Base-by-base conservation (phyloP, 1,140 invertebrate species). In the Glossosoma conforme region DNA sequence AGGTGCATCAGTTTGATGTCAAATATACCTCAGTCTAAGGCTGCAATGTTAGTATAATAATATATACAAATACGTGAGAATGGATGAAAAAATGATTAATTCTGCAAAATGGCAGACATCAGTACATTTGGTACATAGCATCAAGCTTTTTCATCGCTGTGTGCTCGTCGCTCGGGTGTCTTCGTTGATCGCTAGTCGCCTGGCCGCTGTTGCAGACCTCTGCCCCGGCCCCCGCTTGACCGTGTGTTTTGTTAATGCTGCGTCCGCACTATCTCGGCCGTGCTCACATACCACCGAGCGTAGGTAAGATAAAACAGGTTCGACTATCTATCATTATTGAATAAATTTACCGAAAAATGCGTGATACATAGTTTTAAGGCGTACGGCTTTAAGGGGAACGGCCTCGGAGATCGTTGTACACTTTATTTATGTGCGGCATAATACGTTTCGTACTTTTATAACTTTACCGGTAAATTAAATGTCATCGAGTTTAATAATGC, bases 261-360 rank as follows among this genome's bases (percentile, higher is more conserved):
- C 41, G 49, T 22, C 48, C 49, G 49, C 54, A 46, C 48, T 56
- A 52, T 53, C 55, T 52, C 45, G 37, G 50, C 38, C 48, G 44
- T 51, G 54, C 54, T 45, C 50, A 47, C 49, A 53, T 53, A 57
- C 50, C 55, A 47, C 46, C 45, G 40, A 45, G 49, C 55, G 55
- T 57, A 53, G 55, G 55, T 57, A 57, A 57, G 50, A 57, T 53
- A 53, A 57, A 57, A 57, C 55, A 57, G 55, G 55, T 57, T 57
- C 55, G 55, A 50, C 55, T 57, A 57, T 57, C 55, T 57, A 57
- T 57, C 55, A 57, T 57, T 57, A 53, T 57, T 57, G 55, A 57
- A 57, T 57, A 57, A 57, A 57, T 57, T 57, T 57, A 57, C 50
- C 55, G 55, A 57, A 57, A 57, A 57, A 57, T 57, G 55, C 55